Conservation (phyloP, 2,888 invertebrate genomes). For the Epistrophe grossulariae region DNA sequence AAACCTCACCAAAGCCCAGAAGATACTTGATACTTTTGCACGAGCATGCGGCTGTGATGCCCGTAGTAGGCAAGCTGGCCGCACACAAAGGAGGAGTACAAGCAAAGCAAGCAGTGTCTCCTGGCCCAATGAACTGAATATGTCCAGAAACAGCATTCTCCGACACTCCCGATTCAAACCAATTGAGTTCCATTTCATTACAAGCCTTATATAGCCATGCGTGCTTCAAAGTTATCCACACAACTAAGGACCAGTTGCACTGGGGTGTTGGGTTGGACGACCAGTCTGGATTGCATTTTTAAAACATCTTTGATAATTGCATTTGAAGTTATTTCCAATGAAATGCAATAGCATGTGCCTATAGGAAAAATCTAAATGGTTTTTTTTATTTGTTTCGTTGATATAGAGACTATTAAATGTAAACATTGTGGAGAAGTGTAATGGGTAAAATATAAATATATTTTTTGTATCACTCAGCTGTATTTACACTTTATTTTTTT, state of each 20-base stretch:
- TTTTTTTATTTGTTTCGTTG: no score
- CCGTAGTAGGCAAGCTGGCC: constrained; percentile 99
- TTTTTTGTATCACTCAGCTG: no score
- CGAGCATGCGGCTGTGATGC: constrained; percentile 97
- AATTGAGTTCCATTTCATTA: constrained; percentile 95
- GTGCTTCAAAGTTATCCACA: constrained; percentile 99
- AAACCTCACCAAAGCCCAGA: constrained; percentile 95
- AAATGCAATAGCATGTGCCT: no score
- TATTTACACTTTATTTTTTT: no score
- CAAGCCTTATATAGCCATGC: constrained; percentile 99
- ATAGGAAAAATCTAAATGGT: no score
- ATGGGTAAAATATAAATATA: no score
- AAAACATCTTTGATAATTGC: no score
- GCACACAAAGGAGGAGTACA: constrained; percentile 99
- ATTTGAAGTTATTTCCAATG: no score
- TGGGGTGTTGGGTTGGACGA: constrained; percentile 86
- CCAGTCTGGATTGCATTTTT: constrained; percentile 91
- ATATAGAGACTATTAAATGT: no score
- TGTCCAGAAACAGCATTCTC: constrained; percentile 99
- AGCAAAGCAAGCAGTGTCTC: constrained; percentile 98
- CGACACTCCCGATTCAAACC: constrained; percentile 99
- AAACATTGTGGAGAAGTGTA: no score
- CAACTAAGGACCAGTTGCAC: constrained; percentile 98
- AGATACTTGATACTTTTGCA: constrained; percentile 93
- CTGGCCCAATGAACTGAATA: constrained; percentile 97